Conservation (phyloP, 64 coral and sea anemone species). For the Montipora capricornis region DNA sequence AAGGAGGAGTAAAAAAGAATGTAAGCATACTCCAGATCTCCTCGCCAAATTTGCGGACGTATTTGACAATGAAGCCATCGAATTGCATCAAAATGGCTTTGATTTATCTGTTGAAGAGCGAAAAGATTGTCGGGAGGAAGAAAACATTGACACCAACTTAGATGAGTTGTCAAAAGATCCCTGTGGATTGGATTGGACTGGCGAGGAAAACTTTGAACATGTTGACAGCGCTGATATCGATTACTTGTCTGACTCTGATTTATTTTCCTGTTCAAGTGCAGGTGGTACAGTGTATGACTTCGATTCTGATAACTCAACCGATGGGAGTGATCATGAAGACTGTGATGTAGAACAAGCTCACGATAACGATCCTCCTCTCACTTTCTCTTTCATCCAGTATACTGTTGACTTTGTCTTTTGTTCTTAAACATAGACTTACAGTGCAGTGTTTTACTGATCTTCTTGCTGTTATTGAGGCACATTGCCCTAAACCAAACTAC, state of each 20-base stretch:
- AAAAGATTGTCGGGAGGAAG: background rate
- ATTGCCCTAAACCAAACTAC: slow-evolving; percentile 63
- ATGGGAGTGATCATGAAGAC: background rate
- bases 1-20: background rate
- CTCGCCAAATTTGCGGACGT: background rate
- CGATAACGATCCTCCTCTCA: slow-evolving; percentile 15
- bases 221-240: background rate
- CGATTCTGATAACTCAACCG: background rate
- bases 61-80: slow-evolving; percentile 13
- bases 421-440: slow-evolving; percentile 55
- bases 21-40: background rate
- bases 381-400: slow-evolving; percentile 22
- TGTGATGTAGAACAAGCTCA: background rate
- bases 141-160: background rate
- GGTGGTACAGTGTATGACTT: background rate
- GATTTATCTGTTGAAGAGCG: background rate
- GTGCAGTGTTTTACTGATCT: slow-evolving; percentile 41
- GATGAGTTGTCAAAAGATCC: background rate
- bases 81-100: background rate
- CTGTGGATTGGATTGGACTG: background rate
- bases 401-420: background rate
- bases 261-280: slow-evolving; percentile 13
- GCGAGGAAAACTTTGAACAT: background rate
- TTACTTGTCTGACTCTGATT: background rate
- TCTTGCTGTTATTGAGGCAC: slow-evolving; percentile 60